A percentile compares a stretch with the other conserved stretches of the same genome.
Evolutionary conservation across 2,113 vertebrate species (phyloP).

Genomic region (Sciurus niger): DNA sequence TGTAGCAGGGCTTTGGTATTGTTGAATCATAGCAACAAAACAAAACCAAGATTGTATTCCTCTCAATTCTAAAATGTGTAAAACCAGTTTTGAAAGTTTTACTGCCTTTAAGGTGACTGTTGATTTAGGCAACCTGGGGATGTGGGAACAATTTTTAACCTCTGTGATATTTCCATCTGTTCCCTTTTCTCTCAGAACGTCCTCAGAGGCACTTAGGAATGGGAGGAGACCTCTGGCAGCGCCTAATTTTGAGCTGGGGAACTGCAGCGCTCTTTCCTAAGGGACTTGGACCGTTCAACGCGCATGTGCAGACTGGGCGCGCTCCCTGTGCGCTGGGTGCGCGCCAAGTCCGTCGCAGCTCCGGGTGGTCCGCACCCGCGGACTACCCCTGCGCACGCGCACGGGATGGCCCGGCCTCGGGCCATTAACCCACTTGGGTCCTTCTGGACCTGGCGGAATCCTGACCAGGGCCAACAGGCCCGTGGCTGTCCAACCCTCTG

Average conservation of each 20-base stretch:
- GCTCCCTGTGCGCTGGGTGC: neutral
- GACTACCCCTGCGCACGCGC: conserved; percentile 69
- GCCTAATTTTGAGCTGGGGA: neutral
- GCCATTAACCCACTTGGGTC: neutral
- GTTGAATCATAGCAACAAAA: neutral
- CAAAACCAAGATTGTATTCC: neutral
- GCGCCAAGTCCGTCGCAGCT: neutral
- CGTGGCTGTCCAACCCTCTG: rapidly evolving
- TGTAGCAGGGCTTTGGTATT: neutral
- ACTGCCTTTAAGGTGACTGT: neutral
- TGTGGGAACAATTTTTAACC: neutral
- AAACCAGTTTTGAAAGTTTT: conserved; percentile 71
- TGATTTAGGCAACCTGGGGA: neutral
- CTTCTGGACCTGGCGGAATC: rapidly evolving
- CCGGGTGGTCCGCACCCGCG: rapidly evolving
- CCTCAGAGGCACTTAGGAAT: neutral
- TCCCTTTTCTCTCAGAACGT: neutral
- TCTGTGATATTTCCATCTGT: neutral
- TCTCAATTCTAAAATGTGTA: neutral
- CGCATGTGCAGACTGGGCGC: conserved; percentile 74
- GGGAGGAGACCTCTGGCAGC: neutral
- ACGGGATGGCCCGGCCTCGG: rapidly evolving
- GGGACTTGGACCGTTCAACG: neutral
- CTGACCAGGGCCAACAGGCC: rapidly evolving
- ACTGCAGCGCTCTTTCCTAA: rapidly evolving